Base-by-base conservation (phyloP, 2,888 invertebrate genomes). In the Peribatodes rhomboidaria region DNA sequence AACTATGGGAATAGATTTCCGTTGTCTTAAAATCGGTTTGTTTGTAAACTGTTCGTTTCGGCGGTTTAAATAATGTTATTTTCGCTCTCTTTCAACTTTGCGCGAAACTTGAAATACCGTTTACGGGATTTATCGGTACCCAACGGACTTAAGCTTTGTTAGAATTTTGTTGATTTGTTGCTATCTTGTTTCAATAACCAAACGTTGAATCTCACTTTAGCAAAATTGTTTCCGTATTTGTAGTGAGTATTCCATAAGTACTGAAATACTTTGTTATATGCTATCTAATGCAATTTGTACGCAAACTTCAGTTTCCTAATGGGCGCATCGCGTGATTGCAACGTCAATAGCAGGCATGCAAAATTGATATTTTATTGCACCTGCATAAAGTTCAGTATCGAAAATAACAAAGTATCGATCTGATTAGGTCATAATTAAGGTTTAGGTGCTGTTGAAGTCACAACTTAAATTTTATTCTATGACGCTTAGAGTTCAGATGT, bases 361-460 rank as follows among this genome's bases (percentile, higher is more conserved):
- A 61, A 41, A 49, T n/a, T 35, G 35, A n/a, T 31, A 42, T 62
- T 55, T 52, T 27, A 41, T 8, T 6, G 11, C 9, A 35, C 7
- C 10, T 14, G 10, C n/a, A 42, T 49, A 61, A 41, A 54, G 54
- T 31, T 47, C 53, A 42, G 49, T 59, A 37, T 57, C 18, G 35
- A 54, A 42, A 2, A 27, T 2, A 42, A 18, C 20, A 27, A 39
- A 27, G 16, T 54, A 42, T 42, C 18, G 54, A 54, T 54, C 31
- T 54, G 41, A 16, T 33, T 54, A 46, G n/a, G 42, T 44, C 31
- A 37, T 20, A n/a, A n/a, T n/a, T n/a, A 33, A 33, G 18, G 44
- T 37, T 58, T 50, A 49, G 69, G 70, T 68, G 68, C 68, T 68
- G 56, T 65, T 54, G 33, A 27, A 35, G 57, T 67, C 68, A 58